Percentiles rank a stretch among this genome's conserved stretches.
Evolutionary conservation across 2,113 vertebrate species (phyloP).

Genomic region (Mobula birostris): DNA sequence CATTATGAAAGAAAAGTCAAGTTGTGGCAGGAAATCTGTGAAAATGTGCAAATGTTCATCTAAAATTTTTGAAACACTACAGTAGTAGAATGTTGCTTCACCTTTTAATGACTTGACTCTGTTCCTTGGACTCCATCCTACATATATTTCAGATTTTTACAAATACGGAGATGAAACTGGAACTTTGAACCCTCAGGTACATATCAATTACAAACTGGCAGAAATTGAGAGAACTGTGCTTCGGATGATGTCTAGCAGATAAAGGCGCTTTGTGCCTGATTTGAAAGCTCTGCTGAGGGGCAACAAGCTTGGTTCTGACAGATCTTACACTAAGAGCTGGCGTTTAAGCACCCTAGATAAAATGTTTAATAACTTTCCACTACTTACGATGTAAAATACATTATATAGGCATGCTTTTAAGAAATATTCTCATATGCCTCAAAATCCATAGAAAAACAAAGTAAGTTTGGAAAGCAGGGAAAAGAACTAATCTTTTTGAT

Average conservation of each 20-base stretch:
- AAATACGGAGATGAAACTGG: no score
- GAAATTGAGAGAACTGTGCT: background rate
- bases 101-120: background rate
- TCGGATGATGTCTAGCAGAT: background rate
- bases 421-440: background rate
- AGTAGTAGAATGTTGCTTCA: background rate
- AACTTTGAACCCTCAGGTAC: no score
- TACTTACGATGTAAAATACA: background rate
- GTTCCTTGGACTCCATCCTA: background rate
- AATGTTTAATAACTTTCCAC: background rate
- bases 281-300: background rate
- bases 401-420: background rate
- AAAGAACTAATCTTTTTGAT: background rate
- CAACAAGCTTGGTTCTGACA: background rate
- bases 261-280: background rate
- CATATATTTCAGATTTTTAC: background rate
- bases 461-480: background rate
- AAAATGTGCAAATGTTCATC: background rate
- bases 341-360: background rate
- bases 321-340: background rate
- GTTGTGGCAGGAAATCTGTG: background rate
- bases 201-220: background rate
- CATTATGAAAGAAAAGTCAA: background rate
- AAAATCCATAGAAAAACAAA: background rate
- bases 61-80: background rate